phyloP scores from a whole-genome alignment of 2,113 vertebrate genomes.

The Pachyramphus minor region DNA sequence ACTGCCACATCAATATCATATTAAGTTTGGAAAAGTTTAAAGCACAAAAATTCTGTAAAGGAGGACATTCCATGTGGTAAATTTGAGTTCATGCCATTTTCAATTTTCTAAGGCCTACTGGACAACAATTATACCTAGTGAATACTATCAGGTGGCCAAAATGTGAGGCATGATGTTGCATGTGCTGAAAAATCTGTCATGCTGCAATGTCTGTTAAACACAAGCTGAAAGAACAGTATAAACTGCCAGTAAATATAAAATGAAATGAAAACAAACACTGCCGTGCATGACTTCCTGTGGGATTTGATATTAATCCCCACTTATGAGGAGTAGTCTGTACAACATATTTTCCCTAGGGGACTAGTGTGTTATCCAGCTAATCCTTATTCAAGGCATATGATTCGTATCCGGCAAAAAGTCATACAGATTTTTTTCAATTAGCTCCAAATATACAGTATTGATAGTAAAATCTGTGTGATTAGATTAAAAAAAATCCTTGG shows the following conservation, averaged over 20 bases:
- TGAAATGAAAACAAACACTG: constrained; percentile 57
- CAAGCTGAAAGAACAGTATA: constrained; percentile 35
- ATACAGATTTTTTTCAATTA: constrained; percentile 7
- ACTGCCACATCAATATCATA: not conserved
- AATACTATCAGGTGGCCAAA: not conserved
- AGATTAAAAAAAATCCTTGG: not conserved
- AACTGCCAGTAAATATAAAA: constrained; percentile 62
- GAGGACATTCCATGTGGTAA: not conserved
- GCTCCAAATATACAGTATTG: constrained; percentile 14
- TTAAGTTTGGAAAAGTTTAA: not conserved
- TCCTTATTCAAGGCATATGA: constrained; percentile 50
- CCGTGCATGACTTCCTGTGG: constrained; percentile 52
- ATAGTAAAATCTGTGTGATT: not conserved
- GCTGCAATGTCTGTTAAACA: constrained; percentile 4
- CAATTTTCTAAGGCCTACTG: not conserved
- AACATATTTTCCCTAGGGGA: constrained; percentile 55
- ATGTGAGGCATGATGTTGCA: not conserved
- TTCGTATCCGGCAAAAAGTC: constrained; percentile 21
- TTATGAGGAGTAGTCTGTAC: constrained; percentile 52
- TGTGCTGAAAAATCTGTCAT: constrained; percentile 16
- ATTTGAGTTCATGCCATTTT: not conserved
- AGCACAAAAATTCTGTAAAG: not conserved
- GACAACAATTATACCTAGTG: not conserved
- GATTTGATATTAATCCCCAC: constrained; percentile 61
- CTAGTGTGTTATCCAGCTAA: constrained; percentile 40